A percentile compares a stretch with the other conserved stretches of the same genome.
These are phyloP conservation scores for Leucania comma DNA, from an alignment of 2,888 invertebrate genomes.

Conservation along the genomic window DNA sequence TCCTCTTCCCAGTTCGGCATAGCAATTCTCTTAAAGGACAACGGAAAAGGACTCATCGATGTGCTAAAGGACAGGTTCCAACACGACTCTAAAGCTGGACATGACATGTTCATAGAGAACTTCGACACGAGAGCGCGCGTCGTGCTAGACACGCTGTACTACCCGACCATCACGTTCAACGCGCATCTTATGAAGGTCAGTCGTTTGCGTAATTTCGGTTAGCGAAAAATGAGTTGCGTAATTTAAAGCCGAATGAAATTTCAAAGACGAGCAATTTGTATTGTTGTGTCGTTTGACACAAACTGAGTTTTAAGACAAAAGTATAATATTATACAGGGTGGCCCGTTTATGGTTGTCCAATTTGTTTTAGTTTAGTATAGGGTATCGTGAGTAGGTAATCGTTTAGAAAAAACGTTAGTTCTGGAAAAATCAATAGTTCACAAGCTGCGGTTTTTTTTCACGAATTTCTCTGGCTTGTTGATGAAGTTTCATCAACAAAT, in stretches of 20 bases:
- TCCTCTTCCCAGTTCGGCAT: slow-evolving; percentile 81
- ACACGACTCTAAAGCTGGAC: slow-evolving; percentile 60
- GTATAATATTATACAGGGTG: too few relatives aligned
- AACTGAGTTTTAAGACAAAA: too few relatives aligned
- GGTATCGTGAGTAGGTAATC: too few relatives aligned
- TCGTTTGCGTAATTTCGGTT: background rate
- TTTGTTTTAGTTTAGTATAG: too few relatives aligned
- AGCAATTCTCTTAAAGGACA: slow-evolving; percentile 82
- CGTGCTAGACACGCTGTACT: slow-evolving; percentile 84
- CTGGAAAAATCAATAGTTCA: too few relatives aligned
- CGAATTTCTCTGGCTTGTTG: too few relatives aligned
- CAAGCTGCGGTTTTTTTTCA: too few relatives aligned
- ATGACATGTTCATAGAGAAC: slow-evolving; percentile 81
- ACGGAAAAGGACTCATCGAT: slow-evolving; percentile 85
- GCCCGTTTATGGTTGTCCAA: too few relatives aligned
- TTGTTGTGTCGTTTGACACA: too few relatives aligned
- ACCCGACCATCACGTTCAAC: slow-evolving; percentile 85
- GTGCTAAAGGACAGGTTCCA: slow-evolving; percentile 77
- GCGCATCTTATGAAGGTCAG: slow-evolving; percentile 85
- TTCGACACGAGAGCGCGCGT: slow-evolving; percentile 86
- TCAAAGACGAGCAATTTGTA: too few relatives aligned
- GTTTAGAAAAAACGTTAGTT: too few relatives aligned
- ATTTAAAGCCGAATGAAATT: background rate
- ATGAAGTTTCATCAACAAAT: too few relatives aligned
- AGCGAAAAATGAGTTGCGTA: background rate